A percentile compares a stretch with the other conserved stretches of the same genome.
These are phyloP conservation scores for Typhlichthys eigenmanni DNA, from an alignment of 2,797 vertebrate genomes.

Conservation along the genomic window DNA sequence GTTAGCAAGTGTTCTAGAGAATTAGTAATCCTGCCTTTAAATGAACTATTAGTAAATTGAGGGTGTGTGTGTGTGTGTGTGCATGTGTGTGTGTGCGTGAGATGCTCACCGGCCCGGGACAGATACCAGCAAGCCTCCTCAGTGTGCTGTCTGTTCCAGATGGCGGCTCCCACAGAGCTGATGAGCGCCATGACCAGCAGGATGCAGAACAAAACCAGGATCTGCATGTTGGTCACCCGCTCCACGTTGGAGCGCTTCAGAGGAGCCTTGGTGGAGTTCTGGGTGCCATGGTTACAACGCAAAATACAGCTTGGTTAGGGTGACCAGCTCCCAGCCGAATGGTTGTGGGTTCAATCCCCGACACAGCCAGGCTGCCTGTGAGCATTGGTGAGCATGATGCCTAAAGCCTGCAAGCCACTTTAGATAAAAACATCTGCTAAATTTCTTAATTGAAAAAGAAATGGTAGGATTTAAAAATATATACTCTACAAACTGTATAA, in stretches of 20 bases:
- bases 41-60: neutral
- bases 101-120: conserved; percentile 84
- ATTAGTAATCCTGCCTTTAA: too few species aligned
- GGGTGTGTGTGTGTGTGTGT: conserved; percentile 4
- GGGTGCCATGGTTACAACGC: conserved; percentile 2
- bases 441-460: too few species aligned
- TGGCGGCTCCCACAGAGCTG: conserved; percentile 93
- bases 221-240: conserved; percentile 97
- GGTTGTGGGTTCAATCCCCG: too few species aligned
- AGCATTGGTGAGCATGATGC: too few species aligned
- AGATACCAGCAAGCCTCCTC: conserved; percentile 93
- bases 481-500: too few species aligned
- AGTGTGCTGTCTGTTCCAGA: conserved; percentile 91
- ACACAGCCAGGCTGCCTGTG: too few species aligned
- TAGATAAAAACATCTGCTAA: too few species aligned
- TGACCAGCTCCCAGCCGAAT: too few species aligned
- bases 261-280: conserved; percentile 99
- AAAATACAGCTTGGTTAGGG: neutral
- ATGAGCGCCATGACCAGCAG: conserved; percentile 97
- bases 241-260: conserved; percentile 98
- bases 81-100: neutral
- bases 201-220: conserved; percentile 94
- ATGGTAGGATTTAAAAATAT: too few species aligned
- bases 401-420: too few species aligned
- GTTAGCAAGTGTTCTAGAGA: too few species aligned